Evolutionary conservation across 2,797 vertebrate genomes (phyloP), one percentile per base, ranked within the genome.

Genomic region (Dermochelys coriacea): DNA sequence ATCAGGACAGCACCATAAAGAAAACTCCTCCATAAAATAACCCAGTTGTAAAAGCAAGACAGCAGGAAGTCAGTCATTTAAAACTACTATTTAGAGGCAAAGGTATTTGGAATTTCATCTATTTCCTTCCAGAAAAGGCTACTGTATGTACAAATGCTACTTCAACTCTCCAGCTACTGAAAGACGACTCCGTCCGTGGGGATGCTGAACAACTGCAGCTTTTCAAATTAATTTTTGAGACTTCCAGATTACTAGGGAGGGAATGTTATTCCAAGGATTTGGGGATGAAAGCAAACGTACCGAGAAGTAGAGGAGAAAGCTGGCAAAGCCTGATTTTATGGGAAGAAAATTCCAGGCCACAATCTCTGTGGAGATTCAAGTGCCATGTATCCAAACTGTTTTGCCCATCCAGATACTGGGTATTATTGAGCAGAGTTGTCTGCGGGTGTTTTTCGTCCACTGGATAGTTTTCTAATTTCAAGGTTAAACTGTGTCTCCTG

Each of bases 401-500:
- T 84, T 84, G 90, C 88, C 68, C 90, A 41, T 54, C 82, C 83
- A 94, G 84, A 85, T 12, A 23, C n/a, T 34, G 27, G 14, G 31
- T n/a, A 61, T 25, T 41, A 61, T 12, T 71, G 45, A 16, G 45
- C 37, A 88, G 61, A 91, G 85, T 31, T 86, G 41, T 37, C 89
- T 14, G 2, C 6, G 6, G 41, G 10, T 89, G 55, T 37, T 80
- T 86, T 82, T 52, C 71, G 64, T 57, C 50, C 75, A 59, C 82
- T 81, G 87, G 54, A 74, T 80, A 29, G 19, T 80, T 92, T 87
- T 84, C 89, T 89, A 25, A 92, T 87, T 47, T 86, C 92, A 86
- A 87, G 84, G 59, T 90, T 89, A 90, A 90, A 91, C 79, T 75
- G 49, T 91, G 41, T 84, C 96, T 91, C 88, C 88, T 85, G 93